Evolutionary conservation across 2,797 vertebrate species (phyloP).

Genomic region (Myoxocephalus aenaeus): DNA sequence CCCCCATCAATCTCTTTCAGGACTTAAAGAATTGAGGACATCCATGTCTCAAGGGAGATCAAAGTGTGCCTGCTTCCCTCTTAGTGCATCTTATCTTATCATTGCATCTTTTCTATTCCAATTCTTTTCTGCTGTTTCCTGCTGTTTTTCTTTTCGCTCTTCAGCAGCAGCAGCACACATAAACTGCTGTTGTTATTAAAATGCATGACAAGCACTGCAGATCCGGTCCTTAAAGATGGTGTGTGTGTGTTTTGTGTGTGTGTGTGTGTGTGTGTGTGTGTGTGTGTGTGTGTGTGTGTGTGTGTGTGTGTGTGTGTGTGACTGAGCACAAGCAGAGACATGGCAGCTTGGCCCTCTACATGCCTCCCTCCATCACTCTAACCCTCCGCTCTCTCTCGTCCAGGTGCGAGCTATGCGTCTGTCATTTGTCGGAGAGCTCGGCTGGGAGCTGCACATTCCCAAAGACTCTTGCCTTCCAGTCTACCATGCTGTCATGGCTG

Average conservation of each 20-base stretch:
- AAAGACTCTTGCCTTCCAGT: constrained; percentile 87
- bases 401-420: constrained; percentile 95
- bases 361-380: constrained; percentile 27
- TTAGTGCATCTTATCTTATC: constrained; percentile 37
- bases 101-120: constrained; percentile 23
- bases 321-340: constrained; percentile 14
- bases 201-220: constrained; percentile 29
- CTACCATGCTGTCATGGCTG: constrained; percentile 91
- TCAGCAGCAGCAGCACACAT: background rate
- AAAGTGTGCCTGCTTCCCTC: constrained; percentile 12
- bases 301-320: constrained; percentile 15
- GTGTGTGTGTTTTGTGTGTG: background rate
- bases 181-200: constrained; percentile 33
- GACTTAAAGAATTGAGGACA: constrained; percentile 5
- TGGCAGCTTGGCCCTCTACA: constrained; percentile 15
- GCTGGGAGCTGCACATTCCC: constrained; percentile 97
- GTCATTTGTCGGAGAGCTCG: constrained; percentile 95
- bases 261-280: constrained; percentile 7
- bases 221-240: constrained; percentile 27
- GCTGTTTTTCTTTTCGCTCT: background rate
- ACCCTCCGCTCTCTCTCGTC: constrained; percentile 23
- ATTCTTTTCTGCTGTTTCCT: background rate
- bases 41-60: constrained; percentile 37
- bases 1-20: constrained; percentile 1
- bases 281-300: background rate